Conservation (phyloP, 2,888 invertebrate species). For the Noctua pronuba region DNA sequence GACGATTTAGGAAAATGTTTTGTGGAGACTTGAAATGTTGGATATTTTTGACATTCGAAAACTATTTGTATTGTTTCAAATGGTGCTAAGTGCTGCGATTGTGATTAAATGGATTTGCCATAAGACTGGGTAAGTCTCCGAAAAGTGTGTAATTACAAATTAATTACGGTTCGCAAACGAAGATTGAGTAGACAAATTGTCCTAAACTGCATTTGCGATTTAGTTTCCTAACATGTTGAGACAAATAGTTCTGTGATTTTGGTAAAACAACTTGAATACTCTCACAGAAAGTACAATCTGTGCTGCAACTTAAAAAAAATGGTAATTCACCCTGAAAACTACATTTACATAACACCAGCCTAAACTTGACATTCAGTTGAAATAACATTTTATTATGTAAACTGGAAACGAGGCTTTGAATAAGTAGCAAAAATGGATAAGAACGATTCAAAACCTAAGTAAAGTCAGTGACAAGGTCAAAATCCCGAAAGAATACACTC, state of each 20-base stretch:
- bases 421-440: not conserved
- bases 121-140: slow-evolving; percentile 18
- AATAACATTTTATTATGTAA: not conserved
- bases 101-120: slow-evolving; percentile 11
- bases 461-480: slow-evolving; percentile 18
- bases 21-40: not conserved
- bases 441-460: not conserved
- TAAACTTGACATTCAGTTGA: not conserved
- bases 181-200: not conserved
- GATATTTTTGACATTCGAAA: not conserved
- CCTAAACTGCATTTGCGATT: not conserved
- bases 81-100: slow-evolving; percentile 10
- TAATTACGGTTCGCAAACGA: not conserved
- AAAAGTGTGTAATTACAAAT: not conserved
- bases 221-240: not conserved
- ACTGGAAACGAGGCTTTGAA: not conserved
- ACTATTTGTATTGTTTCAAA: slow-evolving; percentile 12
- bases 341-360: not conserved
- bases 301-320: not conserved
- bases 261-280: not conserved
- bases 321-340: not conserved
- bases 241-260: not conserved
- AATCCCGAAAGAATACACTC: slow-evolving; percentile 10
- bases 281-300: not conserved
- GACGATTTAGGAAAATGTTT: not conserved